These are phyloP conservation scores for Drosophila seclusa DNA, from an alignment of 2,888 invertebrate species.

Conservation along the genomic window DNA sequence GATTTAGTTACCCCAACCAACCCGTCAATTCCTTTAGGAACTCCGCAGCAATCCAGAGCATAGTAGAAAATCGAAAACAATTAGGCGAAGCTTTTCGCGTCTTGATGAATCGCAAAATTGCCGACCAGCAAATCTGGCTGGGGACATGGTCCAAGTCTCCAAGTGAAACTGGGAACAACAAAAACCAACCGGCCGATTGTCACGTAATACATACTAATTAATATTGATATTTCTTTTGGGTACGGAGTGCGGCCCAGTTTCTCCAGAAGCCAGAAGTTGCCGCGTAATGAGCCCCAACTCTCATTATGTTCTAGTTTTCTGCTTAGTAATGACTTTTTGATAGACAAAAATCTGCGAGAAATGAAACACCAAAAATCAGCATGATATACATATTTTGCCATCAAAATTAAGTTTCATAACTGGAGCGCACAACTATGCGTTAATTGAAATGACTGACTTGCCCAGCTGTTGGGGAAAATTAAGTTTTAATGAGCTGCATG, in stretches of 20 bases:
- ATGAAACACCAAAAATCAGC: conserved; percentile 40
- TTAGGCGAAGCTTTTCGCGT: conserved; percentile 62
- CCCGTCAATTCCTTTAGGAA: background rate
- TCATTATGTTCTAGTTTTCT: conserved; percentile 58
- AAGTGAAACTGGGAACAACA: background rate
- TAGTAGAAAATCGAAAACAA: conserved; percentile 75
- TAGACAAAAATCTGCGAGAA: conserved; percentile 41
- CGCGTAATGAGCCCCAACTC: conserved; percentile 38
- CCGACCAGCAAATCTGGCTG: conserved; percentile 22
- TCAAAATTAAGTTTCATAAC: conserved; percentile 17
- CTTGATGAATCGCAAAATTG: conserved; percentile 64
- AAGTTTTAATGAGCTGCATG: conserved; percentile 53
- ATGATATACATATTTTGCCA: conserved; percentile 39
- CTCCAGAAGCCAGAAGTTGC: background rate
- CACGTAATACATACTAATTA: conserved; percentile 80
- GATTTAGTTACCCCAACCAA: conserved; percentile 49
- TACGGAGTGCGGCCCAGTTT: background rate
- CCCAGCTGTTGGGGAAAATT: conserved; percentile 1
- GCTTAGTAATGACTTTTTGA: conserved; percentile 75
- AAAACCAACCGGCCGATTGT: conserved; percentile 57
- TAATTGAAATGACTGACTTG: conserved; percentile 51
- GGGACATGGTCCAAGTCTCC: background rate
- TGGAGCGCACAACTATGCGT: conserved; percentile 31
- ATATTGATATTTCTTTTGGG: conserved; percentile 68
- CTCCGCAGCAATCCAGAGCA: conserved; percentile 4